Evolutionary conservation across 2,888 invertebrate genomes (phyloP).

Genomic region (Diarsia brunnea): DNA sequence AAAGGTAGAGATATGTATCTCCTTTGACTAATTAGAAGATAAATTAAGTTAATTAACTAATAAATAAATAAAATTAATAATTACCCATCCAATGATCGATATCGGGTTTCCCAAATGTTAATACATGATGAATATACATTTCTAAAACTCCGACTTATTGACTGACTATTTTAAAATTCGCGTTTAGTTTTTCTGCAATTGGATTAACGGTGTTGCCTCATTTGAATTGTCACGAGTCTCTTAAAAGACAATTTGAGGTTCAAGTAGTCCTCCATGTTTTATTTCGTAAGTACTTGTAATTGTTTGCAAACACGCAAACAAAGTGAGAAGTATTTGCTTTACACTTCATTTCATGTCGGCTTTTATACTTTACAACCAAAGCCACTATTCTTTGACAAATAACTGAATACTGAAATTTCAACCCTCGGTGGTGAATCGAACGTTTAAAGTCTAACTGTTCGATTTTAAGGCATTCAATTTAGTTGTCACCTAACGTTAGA

Average conservation of each 20-base stretch:
- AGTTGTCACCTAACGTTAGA: not conserved
- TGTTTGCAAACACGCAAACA: conserved; percentile 81
- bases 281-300: conserved; percentile 66
- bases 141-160: conserved; percentile 8
- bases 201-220: conserved; percentile 68
- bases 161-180: conserved; percentile 23
- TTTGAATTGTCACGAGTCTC: conserved; percentile 63
- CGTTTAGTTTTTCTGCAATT: conserved; percentile 26
- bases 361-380: conserved; percentile 30
- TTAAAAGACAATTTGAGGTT: conserved; percentile 59
- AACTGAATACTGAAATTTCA: not conserved
- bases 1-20: not conserved
- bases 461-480: not conserved
- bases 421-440: not conserved
- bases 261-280: conserved; percentile 68
- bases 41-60: conserved; percentile 32
- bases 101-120: conserved; percentile 10
- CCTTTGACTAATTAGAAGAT: not conserved
- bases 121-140: not conserved
- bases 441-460: not conserved
- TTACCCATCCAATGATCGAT: not conserved
- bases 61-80: conserved; percentile 15
- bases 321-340: conserved; percentile 68
- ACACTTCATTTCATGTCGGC: conserved; percentile 61
- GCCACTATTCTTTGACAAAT: not conserved